These are phyloP conservation scores for Umimayanthus kanabou DNA, from an alignment of 92 coral and sea anemone species.

Conservation along the genomic window DNA sequence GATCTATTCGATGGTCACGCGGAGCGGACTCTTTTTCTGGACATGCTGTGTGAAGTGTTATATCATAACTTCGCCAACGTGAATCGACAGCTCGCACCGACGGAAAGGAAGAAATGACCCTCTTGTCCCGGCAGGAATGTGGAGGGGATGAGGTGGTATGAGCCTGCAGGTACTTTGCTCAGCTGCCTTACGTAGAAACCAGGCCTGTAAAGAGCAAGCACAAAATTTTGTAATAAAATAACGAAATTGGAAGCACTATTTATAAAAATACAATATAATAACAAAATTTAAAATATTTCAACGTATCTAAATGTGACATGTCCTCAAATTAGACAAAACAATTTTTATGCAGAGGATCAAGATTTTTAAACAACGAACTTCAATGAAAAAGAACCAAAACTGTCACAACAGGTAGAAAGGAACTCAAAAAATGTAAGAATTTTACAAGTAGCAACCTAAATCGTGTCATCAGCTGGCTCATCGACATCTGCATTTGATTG, in stretches of 20 bases:
- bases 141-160: conserved; percentile 91
- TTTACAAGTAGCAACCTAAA: too few relatives aligned
- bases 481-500: not conserved
- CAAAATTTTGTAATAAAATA: too few relatives aligned
- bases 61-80: conserved; percentile 71
- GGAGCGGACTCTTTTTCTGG: not conserved
- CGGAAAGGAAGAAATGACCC: conserved; percentile 89
- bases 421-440: not conserved
- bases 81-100: conserved; percentile 78
- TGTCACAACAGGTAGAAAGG: not conserved
- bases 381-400: too few relatives aligned
- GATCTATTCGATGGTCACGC: not conserved
- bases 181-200: conserved; percentile 92
- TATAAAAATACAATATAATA: not conserved
- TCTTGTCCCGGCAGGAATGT: conserved; percentile 93
- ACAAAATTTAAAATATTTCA: too few relatives aligned
- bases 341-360: too few relatives aligned
- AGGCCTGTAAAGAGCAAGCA: conserved; percentile 61
- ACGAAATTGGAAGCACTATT: too few relatives aligned
- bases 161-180: conserved; percentile 90
- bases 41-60: too few relatives aligned
- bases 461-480: not conserved
- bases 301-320: too few relatives aligned
- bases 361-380: too few relatives aligned
- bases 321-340: too few relatives aligned